These are phyloP conservation scores for Poeciliopsis infans DNA, from an alignment of 2,797 vertebrate genomes.

Conservation along the genomic window DNA sequence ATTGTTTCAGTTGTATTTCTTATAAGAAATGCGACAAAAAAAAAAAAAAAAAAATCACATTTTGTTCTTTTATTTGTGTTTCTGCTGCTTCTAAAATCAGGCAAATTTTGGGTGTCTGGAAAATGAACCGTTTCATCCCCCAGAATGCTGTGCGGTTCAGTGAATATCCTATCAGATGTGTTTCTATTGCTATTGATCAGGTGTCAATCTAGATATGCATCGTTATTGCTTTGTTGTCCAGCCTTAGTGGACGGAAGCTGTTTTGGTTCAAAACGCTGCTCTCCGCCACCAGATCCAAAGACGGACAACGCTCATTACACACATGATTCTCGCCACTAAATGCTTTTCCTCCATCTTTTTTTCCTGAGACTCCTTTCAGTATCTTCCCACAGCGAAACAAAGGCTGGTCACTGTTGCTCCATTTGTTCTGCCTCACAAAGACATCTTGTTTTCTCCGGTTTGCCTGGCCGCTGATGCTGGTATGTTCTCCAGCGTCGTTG, in stretches of 20 bases:
- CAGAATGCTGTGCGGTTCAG: too few relatives aligned
- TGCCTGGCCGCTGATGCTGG: slow-evolving; percentile 42
- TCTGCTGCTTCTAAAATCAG: too few relatives aligned
- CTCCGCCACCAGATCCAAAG: slow-evolving; percentile 7
- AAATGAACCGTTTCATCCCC: too few relatives aligned
- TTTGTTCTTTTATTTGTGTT: too few relatives aligned
- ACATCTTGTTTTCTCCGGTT: slow-evolving; percentile 46
- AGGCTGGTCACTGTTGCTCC: slow-evolving; percentile 48
- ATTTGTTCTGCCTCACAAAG: slow-evolving; percentile 71
- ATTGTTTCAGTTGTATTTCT: background rate
- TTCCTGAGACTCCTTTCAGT: slow-evolving; percentile 48
- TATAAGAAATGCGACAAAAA: background rate
- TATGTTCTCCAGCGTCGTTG: slow-evolving; percentile 26
- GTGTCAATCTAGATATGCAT: too few relatives aligned
- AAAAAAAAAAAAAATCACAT: too few relatives aligned
- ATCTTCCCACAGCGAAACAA: slow-evolving; percentile 54
- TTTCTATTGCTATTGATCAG: too few relatives aligned
- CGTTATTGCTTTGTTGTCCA: too few relatives aligned
- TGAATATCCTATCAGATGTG: too few relatives aligned
- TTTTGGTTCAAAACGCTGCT: slow-evolving; percentile 16
- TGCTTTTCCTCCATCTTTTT: slow-evolving; percentile 29
- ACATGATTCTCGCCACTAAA: slow-evolving; percentile 42
- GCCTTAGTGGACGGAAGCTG: background rate
- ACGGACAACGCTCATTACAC: slow-evolving; percentile 22
- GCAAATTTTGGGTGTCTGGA: too few relatives aligned